Evolutionary conservation across 1,140 invertebrate species (phyloP).

Genomic region (Temnothorax curvispinosus): DNA sequence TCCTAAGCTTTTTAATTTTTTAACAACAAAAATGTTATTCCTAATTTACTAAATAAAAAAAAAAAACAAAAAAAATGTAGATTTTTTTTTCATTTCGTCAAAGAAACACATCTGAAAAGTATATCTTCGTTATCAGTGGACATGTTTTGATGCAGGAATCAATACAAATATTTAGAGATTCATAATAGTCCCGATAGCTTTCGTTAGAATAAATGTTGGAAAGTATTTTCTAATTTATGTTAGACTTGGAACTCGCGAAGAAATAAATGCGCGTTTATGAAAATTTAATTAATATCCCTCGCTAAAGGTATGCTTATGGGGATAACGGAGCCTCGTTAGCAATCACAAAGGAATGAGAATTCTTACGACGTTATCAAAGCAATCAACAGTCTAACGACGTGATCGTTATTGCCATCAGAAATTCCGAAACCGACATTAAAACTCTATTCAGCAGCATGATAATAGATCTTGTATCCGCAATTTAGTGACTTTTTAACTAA

Average conservation of each 20-base stretch:
- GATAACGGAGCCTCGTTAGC: conserved; percentile 36
- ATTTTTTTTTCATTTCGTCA: not conserved
- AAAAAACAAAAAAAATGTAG: not conserved
- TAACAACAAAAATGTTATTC: not conserved
- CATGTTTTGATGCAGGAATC: not conserved
- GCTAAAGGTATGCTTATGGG: not conserved
- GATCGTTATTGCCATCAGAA: conserved; percentile 33
- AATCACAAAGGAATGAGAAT: conserved; percentile 22
- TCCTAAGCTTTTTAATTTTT: not conserved
- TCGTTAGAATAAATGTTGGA: not conserved
- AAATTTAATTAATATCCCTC: conserved; percentile 39
- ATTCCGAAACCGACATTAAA: conserved; percentile 73
- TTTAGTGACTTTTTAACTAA: conserved; percentile 56
- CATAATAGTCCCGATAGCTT: not conserved
- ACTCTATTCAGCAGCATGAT: conserved; percentile 70
- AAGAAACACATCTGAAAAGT: not conserved
- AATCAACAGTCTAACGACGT: conserved; percentile 50
- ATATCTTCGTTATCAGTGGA: not conserved
- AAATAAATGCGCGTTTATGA: not conserved
- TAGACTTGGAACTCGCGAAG: not conserved
- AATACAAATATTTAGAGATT: not conserved
- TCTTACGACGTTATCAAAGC: conserved; percentile 46
- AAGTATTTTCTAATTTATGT: not conserved
- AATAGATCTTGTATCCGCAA: conserved; percentile 55
- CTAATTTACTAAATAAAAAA: not conserved